Percentiles rank a stretch among this genome's conserved stretches.
Conservation (phyloP, 2,113 vertebrate genomes). For the Penelope pileata region DNA sequence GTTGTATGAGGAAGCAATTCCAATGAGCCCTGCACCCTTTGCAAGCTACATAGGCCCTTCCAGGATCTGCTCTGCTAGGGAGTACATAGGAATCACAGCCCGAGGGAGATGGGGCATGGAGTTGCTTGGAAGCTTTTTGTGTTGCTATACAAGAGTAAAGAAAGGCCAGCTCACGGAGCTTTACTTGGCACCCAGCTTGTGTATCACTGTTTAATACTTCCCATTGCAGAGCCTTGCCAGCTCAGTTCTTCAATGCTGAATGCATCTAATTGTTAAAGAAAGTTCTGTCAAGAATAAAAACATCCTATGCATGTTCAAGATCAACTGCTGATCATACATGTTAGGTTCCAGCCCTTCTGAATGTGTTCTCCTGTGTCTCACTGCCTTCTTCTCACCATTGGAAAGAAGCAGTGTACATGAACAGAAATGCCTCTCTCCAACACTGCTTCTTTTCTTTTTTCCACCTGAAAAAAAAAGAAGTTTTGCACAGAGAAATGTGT, state of each 20-base stretch:
- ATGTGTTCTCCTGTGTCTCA: background rate
- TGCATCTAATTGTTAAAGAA: background rate
- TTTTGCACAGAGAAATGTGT: background rate
- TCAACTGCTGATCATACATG: background rate
- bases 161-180: background rate
- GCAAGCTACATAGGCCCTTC: background rate
- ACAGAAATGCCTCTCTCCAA: background rate
- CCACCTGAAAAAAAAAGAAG: background rate
- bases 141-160: background rate
- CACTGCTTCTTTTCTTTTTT: background rate
- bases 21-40: background rate
- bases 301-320: background rate
- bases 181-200: background rate
- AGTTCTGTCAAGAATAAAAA: background rate
- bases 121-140: background rate
- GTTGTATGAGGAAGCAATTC: background rate
- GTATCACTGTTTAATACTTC: background rate
- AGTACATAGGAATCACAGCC: background rate
- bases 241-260: background rate
- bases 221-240: background rate
- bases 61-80: background rate
- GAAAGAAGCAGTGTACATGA: background rate
- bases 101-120: background rate
- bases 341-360: background rate
- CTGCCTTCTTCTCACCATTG: background rate